Conservation (phyloP, 2,113 vertebrate species). For the Nipponia nippon region DNA sequence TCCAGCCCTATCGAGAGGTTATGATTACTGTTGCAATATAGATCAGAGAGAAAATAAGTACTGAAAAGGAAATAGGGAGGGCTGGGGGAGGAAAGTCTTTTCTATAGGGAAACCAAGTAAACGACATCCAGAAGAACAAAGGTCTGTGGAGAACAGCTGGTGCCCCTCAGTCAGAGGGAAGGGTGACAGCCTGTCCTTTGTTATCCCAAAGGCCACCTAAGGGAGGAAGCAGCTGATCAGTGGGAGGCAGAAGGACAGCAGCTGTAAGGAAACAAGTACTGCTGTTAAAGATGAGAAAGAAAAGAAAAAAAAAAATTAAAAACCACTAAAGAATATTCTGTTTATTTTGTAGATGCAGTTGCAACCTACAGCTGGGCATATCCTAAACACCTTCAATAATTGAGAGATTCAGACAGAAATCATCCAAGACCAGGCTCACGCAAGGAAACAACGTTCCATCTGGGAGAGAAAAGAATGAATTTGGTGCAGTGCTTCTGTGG, state of each 20-base stretch:
- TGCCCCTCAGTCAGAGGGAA: not conserved
- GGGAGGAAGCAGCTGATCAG: not conserved
- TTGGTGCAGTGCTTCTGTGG: not conserved
- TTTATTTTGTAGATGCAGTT: not conserved
- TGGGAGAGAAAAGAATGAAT: not conserved
- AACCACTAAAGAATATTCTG: not conserved
- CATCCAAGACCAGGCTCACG: not conserved
- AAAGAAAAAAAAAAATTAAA: not conserved
- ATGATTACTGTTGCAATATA: not conserved
- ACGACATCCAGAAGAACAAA: slow-evolving; percentile 26
- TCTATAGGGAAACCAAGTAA: not conserved
- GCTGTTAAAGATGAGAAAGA: not conserved
- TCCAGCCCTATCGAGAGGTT: not conserved
- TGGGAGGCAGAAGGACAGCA: slow-evolving; percentile 15
- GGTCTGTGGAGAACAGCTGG: slow-evolving; percentile 30
- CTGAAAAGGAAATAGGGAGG: not conserved
- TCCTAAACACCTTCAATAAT: not conserved
- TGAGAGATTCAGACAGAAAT: not conserved
- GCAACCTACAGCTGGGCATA: not conserved
- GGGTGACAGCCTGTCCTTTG: slow-evolving; percentile 19
- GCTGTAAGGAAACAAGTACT: not conserved
- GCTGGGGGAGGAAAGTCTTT: not conserved
- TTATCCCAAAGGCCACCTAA: not conserved
- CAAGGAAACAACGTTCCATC: not conserved
- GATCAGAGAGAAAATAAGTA: not conserved